These are phyloP conservation scores for Cariama cristata DNA, from an alignment of 2,113 vertebrate species.

Conservation along the genomic window DNA sequence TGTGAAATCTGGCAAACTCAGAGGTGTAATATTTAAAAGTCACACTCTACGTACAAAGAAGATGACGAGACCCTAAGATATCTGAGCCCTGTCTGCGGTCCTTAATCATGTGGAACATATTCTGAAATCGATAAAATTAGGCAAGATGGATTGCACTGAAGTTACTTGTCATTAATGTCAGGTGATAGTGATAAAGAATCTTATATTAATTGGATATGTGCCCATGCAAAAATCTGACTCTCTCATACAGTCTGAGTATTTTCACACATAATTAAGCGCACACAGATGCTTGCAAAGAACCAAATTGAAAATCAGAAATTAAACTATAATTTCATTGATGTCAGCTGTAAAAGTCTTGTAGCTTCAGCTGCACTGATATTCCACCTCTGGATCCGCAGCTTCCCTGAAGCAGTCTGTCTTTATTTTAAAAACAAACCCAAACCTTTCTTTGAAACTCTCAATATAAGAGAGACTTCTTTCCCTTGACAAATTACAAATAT, in stretches of 20 bases:
- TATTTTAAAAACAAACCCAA: background rate
- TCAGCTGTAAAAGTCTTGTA: background rate
- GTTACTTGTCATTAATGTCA: background rate
- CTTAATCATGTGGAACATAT: background rate
- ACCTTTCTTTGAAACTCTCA: background rate
- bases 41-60: background rate
- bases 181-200: background rate
- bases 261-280: background rate
- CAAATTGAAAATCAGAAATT: background rate
- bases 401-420: background rate
- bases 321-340: background rate
- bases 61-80: background rate
- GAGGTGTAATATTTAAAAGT: background rate
- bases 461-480: background rate
- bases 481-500: background rate
- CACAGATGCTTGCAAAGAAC: background rate
- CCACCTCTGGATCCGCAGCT: background rate
- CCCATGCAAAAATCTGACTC: background rate
- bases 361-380: background rate
- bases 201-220: background rate
- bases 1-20: background rate
- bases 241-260: background rate
- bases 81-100: background rate
- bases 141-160: background rate
- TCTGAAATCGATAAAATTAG: conserved; percentile 20